Percentiles rank a stretch among this genome's conserved stretches.
Conservation (phyloP, 2,888 invertebrate species). For the Heliothis peltigera region DNA sequence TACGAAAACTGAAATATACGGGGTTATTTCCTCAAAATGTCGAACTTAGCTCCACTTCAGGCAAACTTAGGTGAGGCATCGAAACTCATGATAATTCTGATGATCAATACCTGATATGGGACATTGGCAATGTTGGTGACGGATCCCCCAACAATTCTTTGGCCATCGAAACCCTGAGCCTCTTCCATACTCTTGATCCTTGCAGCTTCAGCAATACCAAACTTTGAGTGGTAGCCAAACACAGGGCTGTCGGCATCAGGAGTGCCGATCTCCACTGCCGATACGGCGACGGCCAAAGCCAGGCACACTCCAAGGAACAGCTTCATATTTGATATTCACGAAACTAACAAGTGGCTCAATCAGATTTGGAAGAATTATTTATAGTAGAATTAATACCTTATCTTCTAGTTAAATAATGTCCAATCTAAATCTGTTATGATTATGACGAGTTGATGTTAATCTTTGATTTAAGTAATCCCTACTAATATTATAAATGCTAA, state of each 20-base stretch:
- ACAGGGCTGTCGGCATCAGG: slow-evolving; percentile 56
- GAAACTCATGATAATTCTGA: too few species aligned
- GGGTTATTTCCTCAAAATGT: too few species aligned
- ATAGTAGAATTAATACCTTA: slow-evolving; percentile 39
- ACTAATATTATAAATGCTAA: too few species aligned
- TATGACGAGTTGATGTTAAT: slow-evolving; percentile 3
- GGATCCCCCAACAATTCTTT: slow-evolving; percentile 74
- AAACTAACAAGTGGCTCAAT: slow-evolving; percentile 7
- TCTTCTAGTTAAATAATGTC: slow-evolving; percentile 12
- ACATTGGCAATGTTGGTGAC: slow-evolving; percentile 64
- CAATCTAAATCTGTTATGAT: slow-evolving; percentile 38
- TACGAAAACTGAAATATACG: too few species aligned
- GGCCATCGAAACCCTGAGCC: slow-evolving; percentile 36
- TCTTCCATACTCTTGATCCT: slow-evolving; percentile 68
- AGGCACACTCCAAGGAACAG: slow-evolving; percentile 59
- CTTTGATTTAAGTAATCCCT: slow-evolving; percentile 4
- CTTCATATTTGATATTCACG: slow-evolving; percentile 58
- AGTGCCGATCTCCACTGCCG: slow-evolving; percentile 55
- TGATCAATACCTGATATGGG: slow-evolving; percentile 74
- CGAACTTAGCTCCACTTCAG: too few species aligned
- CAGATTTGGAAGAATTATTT: slow-evolving; percentile 16
- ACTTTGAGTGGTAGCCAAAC: slow-evolving; percentile 69
- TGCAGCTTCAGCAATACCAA: slow-evolving; percentile 72
- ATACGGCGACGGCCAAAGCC: slow-evolving; percentile 61
- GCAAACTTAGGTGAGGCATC: not conserved